These are phyloP conservation scores for Benthochromis sp. DNA, from an alignment of 2,113 vertebrate species.

Conservation along the genomic window DNA sequence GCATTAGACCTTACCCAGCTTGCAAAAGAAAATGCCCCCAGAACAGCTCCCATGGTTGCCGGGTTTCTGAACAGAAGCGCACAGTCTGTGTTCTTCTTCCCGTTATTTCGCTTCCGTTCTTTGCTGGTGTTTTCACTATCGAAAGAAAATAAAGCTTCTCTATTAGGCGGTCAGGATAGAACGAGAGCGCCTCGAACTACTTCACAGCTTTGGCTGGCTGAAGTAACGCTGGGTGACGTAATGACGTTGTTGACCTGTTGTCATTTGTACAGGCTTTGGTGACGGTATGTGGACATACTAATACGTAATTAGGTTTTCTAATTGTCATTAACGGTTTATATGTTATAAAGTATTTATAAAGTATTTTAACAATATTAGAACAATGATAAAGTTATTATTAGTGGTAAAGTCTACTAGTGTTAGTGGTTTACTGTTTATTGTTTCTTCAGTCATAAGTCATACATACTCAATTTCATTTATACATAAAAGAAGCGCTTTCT, in stretches of 20 bases:
- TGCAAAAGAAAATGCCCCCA: constrained; percentile 45
- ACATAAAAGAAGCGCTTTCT: background rate
- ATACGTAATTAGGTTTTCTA: background rate
- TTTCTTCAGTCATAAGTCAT: background rate
- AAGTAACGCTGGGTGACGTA: background rate
- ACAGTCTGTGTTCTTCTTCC: background rate
- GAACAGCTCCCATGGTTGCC: constrained; percentile 50
- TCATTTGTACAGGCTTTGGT: background rate
- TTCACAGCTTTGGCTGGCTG: background rate
- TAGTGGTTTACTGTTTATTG: background rate
- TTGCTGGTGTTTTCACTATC: background rate
- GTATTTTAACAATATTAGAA: background rate
- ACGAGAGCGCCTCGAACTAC: background rate
- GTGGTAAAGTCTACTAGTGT: background rate
- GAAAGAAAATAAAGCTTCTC: background rate
- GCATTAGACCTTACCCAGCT: constrained; percentile 43
- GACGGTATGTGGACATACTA: background rate
- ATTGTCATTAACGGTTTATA: background rate
- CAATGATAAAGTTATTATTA: background rate
- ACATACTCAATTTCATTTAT: background rate
- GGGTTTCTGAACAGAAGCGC: background rate
- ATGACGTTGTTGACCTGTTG: background rate
- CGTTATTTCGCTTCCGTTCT: background rate
- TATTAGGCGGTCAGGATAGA: background rate
- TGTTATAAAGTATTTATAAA: background rate